Evolutionary conservation across 1,140 invertebrate genomes (phyloP).

Genomic region (Calliphora vicina): DNA sequence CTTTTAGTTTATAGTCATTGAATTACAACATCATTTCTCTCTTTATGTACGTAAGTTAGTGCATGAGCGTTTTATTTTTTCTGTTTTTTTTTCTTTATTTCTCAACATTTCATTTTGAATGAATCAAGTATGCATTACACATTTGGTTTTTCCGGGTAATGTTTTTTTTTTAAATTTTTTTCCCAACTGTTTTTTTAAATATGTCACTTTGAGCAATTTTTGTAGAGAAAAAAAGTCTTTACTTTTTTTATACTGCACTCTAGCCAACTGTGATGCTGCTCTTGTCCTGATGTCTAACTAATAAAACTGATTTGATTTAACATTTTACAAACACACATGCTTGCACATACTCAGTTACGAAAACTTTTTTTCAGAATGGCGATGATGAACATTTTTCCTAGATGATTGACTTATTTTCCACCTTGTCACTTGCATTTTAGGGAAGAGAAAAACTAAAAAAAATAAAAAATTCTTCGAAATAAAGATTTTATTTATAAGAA

Average conservation of each 20-base stretch:
- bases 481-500: not conserved
- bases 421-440: not conserved
- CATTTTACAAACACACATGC: not conserved
- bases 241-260: no score
- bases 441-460: not conserved
- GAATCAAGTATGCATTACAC: slow-evolving; percentile 16
- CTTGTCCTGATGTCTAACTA: not conserved
- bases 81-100: not conserved
- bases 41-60: not conserved
- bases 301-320: not conserved
- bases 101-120: not conserved
- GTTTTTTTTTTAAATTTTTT: not conserved
- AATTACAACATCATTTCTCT: not conserved
- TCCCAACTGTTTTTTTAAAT: not conserved
- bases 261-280: not conserved
- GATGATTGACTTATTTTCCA: slow-evolving; percentile 7
- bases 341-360: not conserved
- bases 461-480: not conserved
- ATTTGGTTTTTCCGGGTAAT: slow-evolving; percentile 13
- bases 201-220: not conserved
- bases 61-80: not conserved
- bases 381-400: not conserved
- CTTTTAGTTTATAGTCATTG: not conserved
- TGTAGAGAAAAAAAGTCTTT: no score
- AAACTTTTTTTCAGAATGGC: not conserved